Base-by-base conservation (phyloP, 2,797 vertebrate genomes). In the Arctocebus calabarensis region DNA sequence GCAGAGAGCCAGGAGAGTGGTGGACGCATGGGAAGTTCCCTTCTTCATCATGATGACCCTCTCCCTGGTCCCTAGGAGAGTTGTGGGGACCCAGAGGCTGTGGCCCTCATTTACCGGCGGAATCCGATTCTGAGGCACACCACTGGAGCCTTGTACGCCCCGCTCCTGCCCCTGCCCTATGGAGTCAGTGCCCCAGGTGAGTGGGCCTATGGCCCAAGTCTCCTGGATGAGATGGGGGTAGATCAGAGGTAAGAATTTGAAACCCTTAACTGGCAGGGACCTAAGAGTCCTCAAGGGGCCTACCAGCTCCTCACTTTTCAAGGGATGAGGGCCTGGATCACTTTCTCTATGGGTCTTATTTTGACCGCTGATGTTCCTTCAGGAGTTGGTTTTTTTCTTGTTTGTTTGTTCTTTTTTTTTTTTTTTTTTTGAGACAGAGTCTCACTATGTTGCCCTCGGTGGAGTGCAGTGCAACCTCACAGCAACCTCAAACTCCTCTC, bases 41-140 rank as follows among this genome's bases (percentile, higher is more conserved):
- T 70, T 88, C 27, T 37, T 23, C 61, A 27, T 87, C 78, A 22
- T 27, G 6, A 4, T 73, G 25, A 90, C 43, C 32, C 57, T 86
- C 37, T 88, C 74, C 34, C 0, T 83, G 12, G 1, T 22, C 74
- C 85, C 7, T 97, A 99, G 99, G 99, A 99, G 97, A 99, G 99
- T 97, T 98, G 99, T 45, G 98, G 98, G 94, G 99, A 99, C 97
- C 99, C 99, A 0, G 99, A 99, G 97, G 98, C 99, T 0, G 99
- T 99, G 98, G 99, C 99, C 88, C 99, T 99, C 97, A 99, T 99
- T 97, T 99, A 99, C 98, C 98, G 98, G 88, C 98, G 99, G 98
- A 99, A 99, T 97, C 99, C 99, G 12, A 99, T 99, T 98, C 98
- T 99, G 94, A 99, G 99, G 97, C 99, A 99, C 98, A 99, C 99